Evolutionary conservation across 2,113 vertebrate species (phyloP).

Genomic region (Tiliqua scincoides): DNA sequence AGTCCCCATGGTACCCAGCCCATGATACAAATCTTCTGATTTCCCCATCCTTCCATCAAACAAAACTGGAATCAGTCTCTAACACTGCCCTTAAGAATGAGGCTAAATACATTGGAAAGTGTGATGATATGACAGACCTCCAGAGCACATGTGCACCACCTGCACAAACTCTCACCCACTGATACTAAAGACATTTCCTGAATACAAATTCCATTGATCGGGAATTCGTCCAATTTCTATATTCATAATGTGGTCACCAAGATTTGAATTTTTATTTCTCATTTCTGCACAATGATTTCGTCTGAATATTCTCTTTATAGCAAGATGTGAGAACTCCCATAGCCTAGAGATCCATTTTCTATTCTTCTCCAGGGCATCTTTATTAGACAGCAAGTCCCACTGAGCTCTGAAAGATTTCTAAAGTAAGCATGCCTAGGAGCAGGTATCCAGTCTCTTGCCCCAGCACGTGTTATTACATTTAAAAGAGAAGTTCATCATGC

Average conservation of each 20-base stretch:
- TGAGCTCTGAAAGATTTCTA: neutral
- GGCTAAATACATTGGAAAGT: neutral
- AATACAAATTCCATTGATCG: neutral
- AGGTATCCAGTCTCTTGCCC: neutral
- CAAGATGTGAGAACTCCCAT: neutral
- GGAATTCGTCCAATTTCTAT: too few relatives aligned
- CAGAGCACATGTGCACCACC: neutral
- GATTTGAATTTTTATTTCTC: neutral
- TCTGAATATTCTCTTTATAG: neutral
- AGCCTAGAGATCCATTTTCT: neutral
- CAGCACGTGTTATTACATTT: neutral
- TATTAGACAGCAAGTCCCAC: neutral
- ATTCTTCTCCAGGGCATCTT: neutral
- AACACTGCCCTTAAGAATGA: neutral
- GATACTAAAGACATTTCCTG: neutral
- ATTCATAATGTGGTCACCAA: neutral
- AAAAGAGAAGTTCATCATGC: neutral
- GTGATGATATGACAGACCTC: neutral
- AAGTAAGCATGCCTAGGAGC: neutral
- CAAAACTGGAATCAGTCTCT: neutral
- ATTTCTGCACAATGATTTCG: neutral
- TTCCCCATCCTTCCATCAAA: neutral
- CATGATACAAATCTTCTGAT: neutral
- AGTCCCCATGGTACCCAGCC: neutral
- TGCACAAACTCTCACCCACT: neutral